A percentile compares a stretch with the other conserved stretches of the same genome.
These are phyloP conservation scores for Steinernema khuongi DNA, from an alignment of 1,140 invertebrate species.

Conservation along the genomic window DNA sequence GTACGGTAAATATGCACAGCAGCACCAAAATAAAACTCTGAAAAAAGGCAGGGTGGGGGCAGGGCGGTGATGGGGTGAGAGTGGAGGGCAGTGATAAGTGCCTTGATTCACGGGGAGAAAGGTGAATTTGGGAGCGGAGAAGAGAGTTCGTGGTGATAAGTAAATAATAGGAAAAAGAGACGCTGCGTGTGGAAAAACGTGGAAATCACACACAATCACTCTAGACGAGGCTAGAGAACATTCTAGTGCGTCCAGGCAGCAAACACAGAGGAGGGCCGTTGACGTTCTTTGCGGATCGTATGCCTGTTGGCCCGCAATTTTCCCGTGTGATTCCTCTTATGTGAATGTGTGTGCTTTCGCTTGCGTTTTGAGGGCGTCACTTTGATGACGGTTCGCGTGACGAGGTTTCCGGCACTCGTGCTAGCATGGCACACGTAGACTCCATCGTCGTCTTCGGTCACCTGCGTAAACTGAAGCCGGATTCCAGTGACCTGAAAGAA, in stretches of 20 bases:
- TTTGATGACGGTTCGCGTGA: slow-evolving; percentile 47
- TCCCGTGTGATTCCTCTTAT: slow-evolving; percentile 31
- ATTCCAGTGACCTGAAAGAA: slow-evolving; percentile 54
- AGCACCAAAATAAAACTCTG: slow-evolving; percentile 20
- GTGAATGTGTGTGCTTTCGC: slow-evolving; percentile 43
- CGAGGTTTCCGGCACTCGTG: slow-evolving; percentile 45
- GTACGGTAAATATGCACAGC: slow-evolving; percentile 31
- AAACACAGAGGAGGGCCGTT: slow-evolving; percentile 40
- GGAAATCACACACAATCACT: slow-evolving; percentile 18
- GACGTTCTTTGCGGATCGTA: background rate
- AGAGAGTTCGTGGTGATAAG: slow-evolving; percentile 26
- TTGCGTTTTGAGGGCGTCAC: slow-evolving; percentile 55
- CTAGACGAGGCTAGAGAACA: background rate
- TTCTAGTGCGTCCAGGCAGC: slow-evolving; percentile 40
- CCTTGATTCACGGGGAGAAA: slow-evolving; percentile 16
- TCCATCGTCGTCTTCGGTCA: slow-evolving; percentile 52
- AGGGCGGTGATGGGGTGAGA: slow-evolving; percentile 17
- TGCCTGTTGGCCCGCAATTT: background rate
- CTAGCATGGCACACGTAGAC: slow-evolving; percentile 47
- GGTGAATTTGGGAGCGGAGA: slow-evolving; percentile 12
- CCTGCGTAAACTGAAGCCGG: slow-evolving; percentile 53
- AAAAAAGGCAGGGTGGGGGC: slow-evolving; percentile 23
- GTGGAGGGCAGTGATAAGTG: slow-evolving; percentile 24
- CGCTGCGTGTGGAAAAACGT: background rate
- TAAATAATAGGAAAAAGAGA: background rate